phyloP scores from a whole-genome alignment of 2,113 vertebrate genomes.

The Pelodiscus sinensis region DNA sequence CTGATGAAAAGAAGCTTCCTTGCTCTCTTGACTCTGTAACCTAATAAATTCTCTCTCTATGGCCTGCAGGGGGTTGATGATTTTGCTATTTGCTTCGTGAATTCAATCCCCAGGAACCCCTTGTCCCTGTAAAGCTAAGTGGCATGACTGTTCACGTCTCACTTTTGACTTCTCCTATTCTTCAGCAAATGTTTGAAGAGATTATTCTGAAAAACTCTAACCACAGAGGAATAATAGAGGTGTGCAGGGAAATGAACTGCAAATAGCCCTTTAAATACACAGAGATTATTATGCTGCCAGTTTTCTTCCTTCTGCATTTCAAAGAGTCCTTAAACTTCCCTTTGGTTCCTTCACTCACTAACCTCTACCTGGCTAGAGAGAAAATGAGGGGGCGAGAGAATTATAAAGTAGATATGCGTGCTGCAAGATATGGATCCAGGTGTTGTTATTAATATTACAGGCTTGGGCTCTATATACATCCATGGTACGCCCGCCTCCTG shows the following conservation, averaged over 20 bases:
- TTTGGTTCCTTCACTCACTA: neutral
- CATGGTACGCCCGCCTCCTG: too few relatives aligned
- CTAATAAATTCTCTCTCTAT: slow-evolving; percentile 53
- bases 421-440: neutral
- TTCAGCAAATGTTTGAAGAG: slow-evolving; percentile 56
- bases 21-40: slow-evolving; percentile 76
- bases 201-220: slow-evolving; percentile 57
- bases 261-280: slow-evolving; percentile 45
- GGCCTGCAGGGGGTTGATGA: slow-evolving; percentile 57
- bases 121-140: slow-evolving; percentile 44
- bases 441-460: neutral
- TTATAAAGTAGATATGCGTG: neutral
- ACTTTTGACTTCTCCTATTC: slow-evolving; percentile 63
- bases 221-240: slow-evolving; percentile 24
- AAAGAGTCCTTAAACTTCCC: neutral
- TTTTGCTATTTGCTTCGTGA: slow-evolving; percentile 70
- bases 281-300: slow-evolving; percentile 11
- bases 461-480: neutral
- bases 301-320: neutral
- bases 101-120: slow-evolving; percentile 39
- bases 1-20: slow-evolving; percentile 36
- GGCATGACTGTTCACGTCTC: slow-evolving; percentile 67
- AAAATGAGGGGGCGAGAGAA: neutral
- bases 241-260: slow-evolving; percentile 30
- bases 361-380: neutral